Evolutionary conservation across 2,888 invertebrate species (phyloP), one percentile per base, ranked within the genome.

Genomic region (Paralinhomoeus sp.): DNA sequence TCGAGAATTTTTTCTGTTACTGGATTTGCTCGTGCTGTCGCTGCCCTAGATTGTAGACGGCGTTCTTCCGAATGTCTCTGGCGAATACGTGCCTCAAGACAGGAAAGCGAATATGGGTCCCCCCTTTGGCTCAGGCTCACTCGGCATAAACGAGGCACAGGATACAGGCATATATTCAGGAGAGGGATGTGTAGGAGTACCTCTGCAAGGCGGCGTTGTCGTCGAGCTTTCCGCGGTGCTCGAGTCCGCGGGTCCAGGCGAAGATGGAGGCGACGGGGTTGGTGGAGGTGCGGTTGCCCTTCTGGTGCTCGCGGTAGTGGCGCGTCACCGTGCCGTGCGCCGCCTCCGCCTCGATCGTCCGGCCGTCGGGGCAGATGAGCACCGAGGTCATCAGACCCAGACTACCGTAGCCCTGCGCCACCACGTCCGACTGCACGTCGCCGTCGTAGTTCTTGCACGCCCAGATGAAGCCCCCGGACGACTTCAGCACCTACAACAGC

Each of bases 261-360:
- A 78, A 84, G 57, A 84, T 82, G 37, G 81, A 82, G 17, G 84
- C 84, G 46, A 84, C 76, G 13, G 84, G 82, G 67, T 84, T 84
- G 45, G 84, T 84, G 49, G 81, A 81, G 2, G 84, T 84, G 42
- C 75, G 73, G 57, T 77, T 73, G 45, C 83, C 83, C 68, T 80
- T 76, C 66, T 81, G 81, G 63, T 81, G 80, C 72, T 76, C 73
- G 57, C 82, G 74, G 63, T 65, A 72, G 62, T 67, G 67, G 31
- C 71, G 57, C 3, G 71, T 72, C 13, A 72, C 72, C 2, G 72
- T 72, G 41, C 71, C 72, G 51, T 72, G 72, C 34, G 71, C 72
- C 21, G 72, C 72, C 55, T 72, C 72, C 1, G 71, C 63, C 55
- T 72, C 72, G 18, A 72, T 65, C 3, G 71, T 72, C 57, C 70